phyloP scores from a whole-genome alignment of 2,888 invertebrate species.

The Acrocyrtus sp. region DNA sequence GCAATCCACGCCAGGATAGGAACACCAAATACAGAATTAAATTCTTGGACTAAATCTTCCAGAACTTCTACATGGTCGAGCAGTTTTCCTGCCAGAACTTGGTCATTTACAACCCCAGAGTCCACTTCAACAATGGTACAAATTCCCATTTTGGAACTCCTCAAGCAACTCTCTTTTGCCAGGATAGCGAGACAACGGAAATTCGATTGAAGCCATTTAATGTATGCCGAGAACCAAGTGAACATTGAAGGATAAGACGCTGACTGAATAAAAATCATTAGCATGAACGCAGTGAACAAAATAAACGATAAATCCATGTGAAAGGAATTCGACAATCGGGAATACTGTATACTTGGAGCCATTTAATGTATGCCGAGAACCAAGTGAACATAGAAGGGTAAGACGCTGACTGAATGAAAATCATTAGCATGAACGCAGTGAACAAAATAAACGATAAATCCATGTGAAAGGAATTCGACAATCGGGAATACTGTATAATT shows the following conservation, averaged over 20 bases:
- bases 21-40: slow-evolving; percentile 16
- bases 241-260: background rate
- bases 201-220: slow-evolving; percentile 3
- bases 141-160: too few species aligned
- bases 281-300: background rate
- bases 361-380: slow-evolving; percentile 18
- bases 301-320: too few species aligned
- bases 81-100: background rate
- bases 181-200: background rate
- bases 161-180: too few species aligned
- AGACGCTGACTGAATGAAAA: background rate
- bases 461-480: too few species aligned
- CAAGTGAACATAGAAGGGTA: slow-evolving; percentile 2
- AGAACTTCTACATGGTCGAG: background rate
- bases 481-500: too few species aligned
- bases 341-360: too few species aligned
- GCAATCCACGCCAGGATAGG: slow-evolving; percentile 11
- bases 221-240: slow-evolving; percentile 16
- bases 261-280: background rate
- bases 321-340: too few species aligned
- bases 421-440: background rate
- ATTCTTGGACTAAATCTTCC: slow-evolving; percentile 1
- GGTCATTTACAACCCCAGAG: too few species aligned
- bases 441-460: background rate
- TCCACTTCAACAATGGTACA: too few species aligned